These are phyloP conservation scores for Drymonia ruficornis DNA, from an alignment of 2,888 invertebrate genomes.

Conservation along the genomic window DNA sequence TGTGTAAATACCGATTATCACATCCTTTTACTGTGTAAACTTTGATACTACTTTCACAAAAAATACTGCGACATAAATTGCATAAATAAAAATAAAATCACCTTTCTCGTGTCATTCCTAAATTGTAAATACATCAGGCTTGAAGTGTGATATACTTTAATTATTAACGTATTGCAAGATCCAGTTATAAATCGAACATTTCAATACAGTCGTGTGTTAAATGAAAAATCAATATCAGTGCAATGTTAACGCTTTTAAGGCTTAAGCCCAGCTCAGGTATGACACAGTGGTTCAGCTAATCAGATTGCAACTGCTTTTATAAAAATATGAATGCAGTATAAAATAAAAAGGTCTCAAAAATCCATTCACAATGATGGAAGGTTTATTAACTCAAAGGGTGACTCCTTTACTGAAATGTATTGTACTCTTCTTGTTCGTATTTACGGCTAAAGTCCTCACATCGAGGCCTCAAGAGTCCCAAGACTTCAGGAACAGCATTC, in stretches of 20 bases:
- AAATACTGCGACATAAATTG: conserved; percentile 23
- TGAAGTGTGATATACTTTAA: neutral
- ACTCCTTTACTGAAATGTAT: conserved; percentile 77
- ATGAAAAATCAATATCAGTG: conserved; percentile 61
- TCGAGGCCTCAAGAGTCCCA: conserved; percentile 72
- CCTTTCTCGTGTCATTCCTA: neutral
- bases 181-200: no score
- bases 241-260: no score
- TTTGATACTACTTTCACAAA: conserved; percentile 26
- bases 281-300: no score
- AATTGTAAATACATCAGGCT: neutral
- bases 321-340: neutral
- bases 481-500: conserved; percentile 65
- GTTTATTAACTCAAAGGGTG: conserved; percentile 65
- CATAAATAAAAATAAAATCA: neutral
- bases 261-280: no score
- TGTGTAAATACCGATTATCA: neutral
- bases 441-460: conserved; percentile 77
- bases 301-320: neutral
- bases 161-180: neutral
- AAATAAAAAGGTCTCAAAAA: neutral
- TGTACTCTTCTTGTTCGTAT: conserved; percentile 75
- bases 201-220: no score
- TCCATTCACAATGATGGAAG: conserved; percentile 60
- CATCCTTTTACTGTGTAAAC: conserved; percentile 12